Evolutionary conservation across 2,888 invertebrate species (phyloP).

Genomic region (Alloplasta piceator): DNA sequence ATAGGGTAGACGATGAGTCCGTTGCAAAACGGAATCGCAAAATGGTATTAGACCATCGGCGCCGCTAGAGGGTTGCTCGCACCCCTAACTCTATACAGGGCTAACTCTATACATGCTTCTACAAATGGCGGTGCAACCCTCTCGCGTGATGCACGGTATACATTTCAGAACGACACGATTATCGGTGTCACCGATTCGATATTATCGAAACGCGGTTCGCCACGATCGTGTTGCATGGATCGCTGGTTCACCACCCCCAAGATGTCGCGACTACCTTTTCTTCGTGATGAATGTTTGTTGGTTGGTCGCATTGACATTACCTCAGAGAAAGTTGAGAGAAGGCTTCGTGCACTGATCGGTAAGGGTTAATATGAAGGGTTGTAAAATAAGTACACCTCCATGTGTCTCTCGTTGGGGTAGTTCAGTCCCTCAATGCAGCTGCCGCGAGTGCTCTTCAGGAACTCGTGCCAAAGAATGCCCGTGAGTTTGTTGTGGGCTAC

Average conservation of each 20-base stretch:
- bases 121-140: neutral
- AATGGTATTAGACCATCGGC: conserved; percentile 27
- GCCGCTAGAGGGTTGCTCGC: conserved; percentile 32
- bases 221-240: conserved; percentile 44
- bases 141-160: neutral
- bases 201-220: conserved; percentile 58
- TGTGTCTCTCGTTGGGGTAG: too few species aligned
- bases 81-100: neutral
- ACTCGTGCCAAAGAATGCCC: neutral
- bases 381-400: too few species aligned
- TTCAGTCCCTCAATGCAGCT: too few species aligned
- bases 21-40: conserved; percentile 39
- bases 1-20: conserved; percentile 66
- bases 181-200: conserved; percentile 63
- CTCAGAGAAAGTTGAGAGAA: too few species aligned
- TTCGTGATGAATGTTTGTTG: too few species aligned
- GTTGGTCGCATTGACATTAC: too few species aligned
- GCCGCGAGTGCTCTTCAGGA: too few species aligned
- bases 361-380: too few species aligned
- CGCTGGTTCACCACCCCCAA: conserved; percentile 22
- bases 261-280: too few species aligned
- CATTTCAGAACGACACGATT: conserved; percentile 46
- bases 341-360: too few species aligned
- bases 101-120: neutral
- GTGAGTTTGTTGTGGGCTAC: neutral